Base-by-base conservation (phyloP, 2,888 invertebrate genomes). In the Thysanoteuthis rhombus region DNA sequence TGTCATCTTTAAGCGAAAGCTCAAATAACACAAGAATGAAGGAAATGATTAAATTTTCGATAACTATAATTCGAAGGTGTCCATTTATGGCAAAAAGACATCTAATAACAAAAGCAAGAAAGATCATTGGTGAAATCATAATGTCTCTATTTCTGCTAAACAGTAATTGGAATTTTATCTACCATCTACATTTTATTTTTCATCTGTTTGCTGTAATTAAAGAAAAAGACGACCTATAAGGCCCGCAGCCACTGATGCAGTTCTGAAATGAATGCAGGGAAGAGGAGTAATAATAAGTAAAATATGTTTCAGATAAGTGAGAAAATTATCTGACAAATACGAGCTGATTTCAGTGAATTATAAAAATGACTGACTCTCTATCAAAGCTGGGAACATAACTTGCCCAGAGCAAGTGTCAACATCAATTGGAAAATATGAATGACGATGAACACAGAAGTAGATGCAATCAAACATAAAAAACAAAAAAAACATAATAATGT, bases 141-240 rank as follows among this genome's bases (percentile, higher is more conserved):
- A 58, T 75, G 75, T 75, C n/a, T 75, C 75, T n/a, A 3, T 19
- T 75, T n/a, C n/a, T 75, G 75, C 16, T 75, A 75, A 75, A 36
- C 75, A n/a, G 75, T 75, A 75, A 75, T 75, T 75, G n/a, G 75
- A 75, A 75, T 75, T 75, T 75, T 75, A 75, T 75, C 75, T n/a
- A 75, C 75, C 16, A 75, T 75, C 75, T n/a, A 75, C 75, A 75
- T 75, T 75, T 75, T n/a, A n/a, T n/a, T 75, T 75, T 75, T 75
- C n/a, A 75, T 75, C n/a, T 75, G n/a, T 75, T 75, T n/a, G n/a
- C n/a, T 36, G n/a, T 52, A 52, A 52, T 52, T 52, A 16, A 36
- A 75, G 75, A 75, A n/a, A n/a, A 75, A 75, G 75, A 75, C n/a
- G 1, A 75, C n/a, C 16, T 75, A 36, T 12, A 10, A 10, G 5